Evolutionary conservation across 2,888 invertebrate genomes (phyloP).

Genomic region (Empis stercorea): DNA sequence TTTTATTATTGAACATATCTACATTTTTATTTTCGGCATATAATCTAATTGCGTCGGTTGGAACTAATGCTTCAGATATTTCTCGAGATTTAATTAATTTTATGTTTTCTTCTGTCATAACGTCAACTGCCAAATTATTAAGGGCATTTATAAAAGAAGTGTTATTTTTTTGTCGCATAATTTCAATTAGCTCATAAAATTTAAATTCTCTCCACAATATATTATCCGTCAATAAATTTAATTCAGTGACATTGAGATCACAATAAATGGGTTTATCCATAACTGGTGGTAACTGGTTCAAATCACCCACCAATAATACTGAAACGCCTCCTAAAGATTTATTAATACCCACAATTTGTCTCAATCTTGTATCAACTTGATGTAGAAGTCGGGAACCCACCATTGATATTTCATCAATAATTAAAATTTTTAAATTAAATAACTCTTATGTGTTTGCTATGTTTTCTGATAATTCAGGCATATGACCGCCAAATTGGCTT

Average conservation of each 20-base stretch:
- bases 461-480: background rate
- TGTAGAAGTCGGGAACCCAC: no score
- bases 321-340: background rate
- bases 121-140: background rate
- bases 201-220: no score
- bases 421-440: constrained; percentile 1
- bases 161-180: background rate
- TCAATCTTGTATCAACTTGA: background rate
- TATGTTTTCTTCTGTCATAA: background rate
- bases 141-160: background rate
- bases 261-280: no score
- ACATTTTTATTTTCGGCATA: background rate
- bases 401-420: constrained; percentile 5
- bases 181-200: no score
- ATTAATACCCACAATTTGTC: constrained; percentile 1
- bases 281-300: no score
- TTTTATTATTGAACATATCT: background rate
- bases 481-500: background rate
- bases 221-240: no score
- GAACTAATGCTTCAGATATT: no score
- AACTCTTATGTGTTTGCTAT: background rate
- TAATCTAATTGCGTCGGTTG: no score
- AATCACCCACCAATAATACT: no score
- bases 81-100: no score
- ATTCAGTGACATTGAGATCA: no score